A percentile compares a stretch with the other conserved stretches of the same genome.
phyloP scores from a whole-genome alignment of 2,113 vertebrate genomes.

The Brachypteracias leptosomus region DNA sequence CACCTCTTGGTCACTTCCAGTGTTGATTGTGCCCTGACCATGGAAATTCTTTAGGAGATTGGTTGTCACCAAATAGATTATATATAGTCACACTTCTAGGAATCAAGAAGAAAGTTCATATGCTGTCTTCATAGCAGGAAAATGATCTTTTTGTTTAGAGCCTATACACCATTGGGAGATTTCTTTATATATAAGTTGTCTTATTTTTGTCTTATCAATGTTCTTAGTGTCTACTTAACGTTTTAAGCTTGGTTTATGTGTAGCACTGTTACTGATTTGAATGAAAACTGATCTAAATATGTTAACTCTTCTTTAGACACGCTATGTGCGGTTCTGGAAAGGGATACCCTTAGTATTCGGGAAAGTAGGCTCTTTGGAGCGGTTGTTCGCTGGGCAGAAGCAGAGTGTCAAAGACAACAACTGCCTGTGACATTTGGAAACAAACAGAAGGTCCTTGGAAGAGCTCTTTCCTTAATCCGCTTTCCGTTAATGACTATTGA shows the following conservation, averaged over 20 bases:
- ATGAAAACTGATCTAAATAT: background rate
- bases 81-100: background rate
- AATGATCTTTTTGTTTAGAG: background rate
- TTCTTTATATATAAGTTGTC: background rate
- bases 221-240: background rate
- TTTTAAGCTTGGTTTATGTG: background rate
- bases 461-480: conserved; percentile 90
- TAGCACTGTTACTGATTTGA: background rate
- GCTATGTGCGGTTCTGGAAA: conserved; percentile 88
- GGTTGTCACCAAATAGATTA: background rate
- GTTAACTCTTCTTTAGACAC: conserved; percentile 78
- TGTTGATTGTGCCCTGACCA: background rate
- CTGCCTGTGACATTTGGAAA: conserved; percentile 85
- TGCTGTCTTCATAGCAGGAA: background rate
- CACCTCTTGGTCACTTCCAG: background rate
- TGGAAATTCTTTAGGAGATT: background rate
- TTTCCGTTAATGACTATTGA: conserved; percentile 96
- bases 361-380: conserved; percentile 92
- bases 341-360: conserved; percentile 92
- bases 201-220: background rate
- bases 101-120: background rate
- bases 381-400: conserved; percentile 93
- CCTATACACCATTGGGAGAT: background rate
- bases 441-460: conserved; percentile 92
- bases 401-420: conserved; percentile 93